These are phyloP conservation scores for Tonatia bakeri DNA, from an alignment of 2,113 vertebrate species.

Conservation along the genomic window DNA sequence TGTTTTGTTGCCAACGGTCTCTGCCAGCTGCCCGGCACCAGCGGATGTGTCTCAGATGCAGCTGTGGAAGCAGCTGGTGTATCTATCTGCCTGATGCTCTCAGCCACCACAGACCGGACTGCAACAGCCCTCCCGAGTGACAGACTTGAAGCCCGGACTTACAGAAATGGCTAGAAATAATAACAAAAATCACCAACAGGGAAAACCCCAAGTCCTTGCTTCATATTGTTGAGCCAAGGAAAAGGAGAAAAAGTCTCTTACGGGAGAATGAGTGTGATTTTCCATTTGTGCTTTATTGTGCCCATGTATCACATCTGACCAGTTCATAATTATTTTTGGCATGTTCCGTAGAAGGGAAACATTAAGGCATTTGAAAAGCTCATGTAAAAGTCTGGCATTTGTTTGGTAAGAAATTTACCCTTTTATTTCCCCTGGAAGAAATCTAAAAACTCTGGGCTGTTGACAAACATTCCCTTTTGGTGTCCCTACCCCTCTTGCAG, in stretches of 20 bases:
- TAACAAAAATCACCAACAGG: background rate
- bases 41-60: background rate
- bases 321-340: background rate
- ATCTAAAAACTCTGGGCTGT: conserved; percentile 33
- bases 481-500: conserved; percentile 41
- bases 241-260: background rate
- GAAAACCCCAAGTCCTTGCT: background rate
- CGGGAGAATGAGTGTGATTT: background rate
- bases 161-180: conserved; percentile 7
- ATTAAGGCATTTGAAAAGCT: background rate
- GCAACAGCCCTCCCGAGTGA: background rate
- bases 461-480: conserved; percentile 64
- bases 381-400: conserved; percentile 15
- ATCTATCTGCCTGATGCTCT: background rate
- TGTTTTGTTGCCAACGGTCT: background rate
- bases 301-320: background rate
- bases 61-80: background rate
- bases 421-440: conserved; percentile 58
- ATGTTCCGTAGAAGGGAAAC: background rate
- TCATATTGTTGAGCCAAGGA: background rate
- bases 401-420: conserved; percentile 63
- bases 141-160: background rate
- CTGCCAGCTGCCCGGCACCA: background rate
- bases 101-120: background rate
- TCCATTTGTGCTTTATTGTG: background rate